Evolutionary conservation across 2,888 invertebrate species (phyloP).

Genomic region (Mystacides longicornis): DNA sequence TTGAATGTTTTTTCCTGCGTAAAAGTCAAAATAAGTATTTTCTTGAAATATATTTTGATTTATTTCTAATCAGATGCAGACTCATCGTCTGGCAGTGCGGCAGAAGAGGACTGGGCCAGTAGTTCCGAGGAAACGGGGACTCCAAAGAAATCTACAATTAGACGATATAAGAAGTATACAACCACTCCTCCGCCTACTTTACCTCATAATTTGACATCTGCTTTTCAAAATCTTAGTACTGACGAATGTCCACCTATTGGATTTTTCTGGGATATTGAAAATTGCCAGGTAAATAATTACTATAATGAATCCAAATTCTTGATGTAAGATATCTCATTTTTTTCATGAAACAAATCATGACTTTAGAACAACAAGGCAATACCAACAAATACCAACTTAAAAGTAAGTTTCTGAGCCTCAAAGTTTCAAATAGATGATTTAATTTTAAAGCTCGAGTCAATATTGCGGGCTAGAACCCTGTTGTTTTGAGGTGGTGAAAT

Average conservation of each 20-base stretch:
- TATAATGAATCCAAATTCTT: background rate
- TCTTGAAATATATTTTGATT: background rate
- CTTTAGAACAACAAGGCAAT: too few relatives aligned
- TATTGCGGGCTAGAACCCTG: too few relatives aligned
- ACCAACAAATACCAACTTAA: too few relatives aligned
- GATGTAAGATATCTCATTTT: too few relatives aligned
- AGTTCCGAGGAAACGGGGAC: constrained; percentile 12
- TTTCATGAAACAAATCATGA: too few relatives aligned
- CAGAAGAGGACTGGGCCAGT: constrained; percentile 19
- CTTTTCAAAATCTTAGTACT: constrained; percentile 20
- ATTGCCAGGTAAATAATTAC: constrained; percentile 57
- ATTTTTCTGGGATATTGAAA: constrained; percentile 92
- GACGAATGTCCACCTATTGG: constrained; percentile 61
- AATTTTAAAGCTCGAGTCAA: too few relatives aligned
- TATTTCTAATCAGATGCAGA: background rate
- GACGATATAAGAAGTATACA: constrained; percentile 6
- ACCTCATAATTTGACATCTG: constrained; percentile 21
- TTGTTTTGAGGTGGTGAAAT: too few relatives aligned
- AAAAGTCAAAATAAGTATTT: background rate
- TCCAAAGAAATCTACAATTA: constrained; percentile 4
- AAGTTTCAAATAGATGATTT: too few relatives aligned
- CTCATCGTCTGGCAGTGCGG: constrained; percentile 13
- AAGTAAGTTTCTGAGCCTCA: too few relatives aligned
- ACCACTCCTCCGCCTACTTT: constrained; percentile 4
- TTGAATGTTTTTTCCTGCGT: too few relatives aligned